Evolutionary conservation across 2,888 invertebrate genomes (phyloP).

Genomic region (Oscheius onirici): DNA sequence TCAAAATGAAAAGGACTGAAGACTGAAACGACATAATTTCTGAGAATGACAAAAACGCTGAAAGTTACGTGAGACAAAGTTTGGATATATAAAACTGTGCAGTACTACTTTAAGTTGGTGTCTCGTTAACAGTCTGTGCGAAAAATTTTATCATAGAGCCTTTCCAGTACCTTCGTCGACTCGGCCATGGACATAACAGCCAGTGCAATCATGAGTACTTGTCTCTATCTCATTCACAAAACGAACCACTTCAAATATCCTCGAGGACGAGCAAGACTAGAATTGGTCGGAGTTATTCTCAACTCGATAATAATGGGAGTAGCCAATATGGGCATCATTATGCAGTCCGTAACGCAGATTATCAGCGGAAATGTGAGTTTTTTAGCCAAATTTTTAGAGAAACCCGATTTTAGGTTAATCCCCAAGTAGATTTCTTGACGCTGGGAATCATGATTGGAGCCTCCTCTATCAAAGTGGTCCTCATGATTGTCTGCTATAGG

Average conservation of each 20-base stretch:
- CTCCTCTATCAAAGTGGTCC: slow-evolving; percentile 58
- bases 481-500: slow-evolving; percentile 63
- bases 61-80: too few relatives aligned
- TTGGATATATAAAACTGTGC: too few relatives aligned
- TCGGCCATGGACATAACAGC: slow-evolving; percentile 74
- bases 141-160: too few relatives aligned
- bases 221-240: slow-evolving; percentile 59
- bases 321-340: slow-evolving; percentile 62
- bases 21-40: too few relatives aligned
- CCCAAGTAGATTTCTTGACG: slow-evolving; percentile 62
- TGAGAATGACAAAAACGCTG: too few relatives aligned
- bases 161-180: slow-evolving; percentile 74
- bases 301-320: slow-evolving; percentile 74
- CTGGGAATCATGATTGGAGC: slow-evolving; percentile 62
- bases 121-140: too few relatives aligned
- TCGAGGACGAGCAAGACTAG: slow-evolving; percentile 70
- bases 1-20: too few relatives aligned
- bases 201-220: slow-evolving; percentile 71
- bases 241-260: slow-evolving; percentile 68
- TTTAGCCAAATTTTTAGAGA: not conserved
- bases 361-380: slow-evolving; percentile 39
- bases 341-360: slow-evolving; percentile 47
- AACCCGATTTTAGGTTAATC: slow-evolving; percentile 58
- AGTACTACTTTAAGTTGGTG: too few relatives aligned
- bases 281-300: slow-evolving; percentile 74